Conservation (phyloP, 2,113 vertebrate species). For the Phocoena sinus region DNA sequence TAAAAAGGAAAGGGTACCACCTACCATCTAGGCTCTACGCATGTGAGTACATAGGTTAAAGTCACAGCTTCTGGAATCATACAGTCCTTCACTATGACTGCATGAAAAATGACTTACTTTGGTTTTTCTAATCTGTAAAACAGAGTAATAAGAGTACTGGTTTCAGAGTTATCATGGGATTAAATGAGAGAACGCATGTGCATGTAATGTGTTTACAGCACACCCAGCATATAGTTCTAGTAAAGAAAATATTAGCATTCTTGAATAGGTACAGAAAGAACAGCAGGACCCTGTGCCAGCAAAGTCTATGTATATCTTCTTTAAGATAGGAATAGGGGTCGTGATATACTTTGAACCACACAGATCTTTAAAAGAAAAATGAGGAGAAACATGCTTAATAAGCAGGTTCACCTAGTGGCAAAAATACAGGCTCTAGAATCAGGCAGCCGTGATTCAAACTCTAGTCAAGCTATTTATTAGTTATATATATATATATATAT, state of each 20-base stretch:
- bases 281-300: background rate
- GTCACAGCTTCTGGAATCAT: background rate
- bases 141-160: background rate
- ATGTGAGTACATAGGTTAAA: background rate
- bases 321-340: background rate
- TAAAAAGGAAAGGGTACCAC: background rate
- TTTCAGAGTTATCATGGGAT: background rate
- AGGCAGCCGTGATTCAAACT: background rate
- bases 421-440: background rate
- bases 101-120: background rate
- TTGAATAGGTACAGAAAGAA: background rate
- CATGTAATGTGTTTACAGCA: background rate
- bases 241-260: background rate
- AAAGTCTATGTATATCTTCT: background rate
- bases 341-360: background rate
- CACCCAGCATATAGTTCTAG: background rate
- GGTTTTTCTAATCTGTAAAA: constrained; percentile 20
- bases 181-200: background rate
- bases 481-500: no score
- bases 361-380: background rate
- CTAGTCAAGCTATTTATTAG: background rate
- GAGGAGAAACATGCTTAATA: background rate
- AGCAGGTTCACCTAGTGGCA: background rate
- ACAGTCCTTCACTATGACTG: background rate
- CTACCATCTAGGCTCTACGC: background rate